These are phyloP conservation scores for Typhlichthys eigenmanni DNA, from an alignment of 2,797 vertebrate genomes.

Conservation along the genomic window DNA sequence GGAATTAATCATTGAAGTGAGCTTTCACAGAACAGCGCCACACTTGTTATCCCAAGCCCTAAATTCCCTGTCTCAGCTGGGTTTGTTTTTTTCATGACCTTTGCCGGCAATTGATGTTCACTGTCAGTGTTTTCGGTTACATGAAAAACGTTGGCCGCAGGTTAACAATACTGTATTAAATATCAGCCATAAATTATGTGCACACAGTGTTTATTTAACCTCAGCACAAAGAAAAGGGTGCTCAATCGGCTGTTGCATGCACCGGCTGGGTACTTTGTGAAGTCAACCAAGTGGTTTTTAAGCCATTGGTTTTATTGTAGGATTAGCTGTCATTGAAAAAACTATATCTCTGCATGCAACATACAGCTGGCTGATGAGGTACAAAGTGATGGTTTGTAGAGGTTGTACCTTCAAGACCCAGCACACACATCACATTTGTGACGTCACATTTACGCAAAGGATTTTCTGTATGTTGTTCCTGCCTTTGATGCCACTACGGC, in stretches of 20 bases:
- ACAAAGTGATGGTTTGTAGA: background rate
- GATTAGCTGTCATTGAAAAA: background rate
- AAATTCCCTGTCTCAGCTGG: constrained; percentile 23
- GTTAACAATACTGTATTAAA: constrained; percentile 28
- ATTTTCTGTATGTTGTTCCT: too few relatives aligned
- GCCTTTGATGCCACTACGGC: too few relatives aligned
- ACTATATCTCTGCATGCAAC: background rate
- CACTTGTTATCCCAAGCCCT: constrained; percentile 32
- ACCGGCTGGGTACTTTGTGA: background rate
- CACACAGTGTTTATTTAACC: constrained; percentile 32
- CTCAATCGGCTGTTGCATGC: constrained; percentile 8
- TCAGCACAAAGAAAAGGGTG: constrained; percentile 7
- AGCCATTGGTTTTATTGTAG: constrained; percentile 35
- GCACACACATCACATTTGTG: too few relatives aligned
- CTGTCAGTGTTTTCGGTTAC: constrained; percentile 24
- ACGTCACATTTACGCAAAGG: too few relatives aligned
- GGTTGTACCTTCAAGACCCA: background rate
- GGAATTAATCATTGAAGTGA: constrained; percentile 24
- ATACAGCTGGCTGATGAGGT: background rate
- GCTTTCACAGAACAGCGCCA: constrained; percentile 29
- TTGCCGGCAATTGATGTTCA: constrained; percentile 30
- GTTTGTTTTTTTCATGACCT: constrained; percentile 36
- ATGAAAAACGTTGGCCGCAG: constrained; percentile 10
- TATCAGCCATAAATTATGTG: constrained; percentile 20
- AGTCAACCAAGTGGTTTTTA: constrained; percentile 13